Percentiles rank a stretch among this genome's conserved stretches.
Evolutionary conservation across 1,140 invertebrate species (phyloP).

Genomic region (Aricia agestis): DNA sequence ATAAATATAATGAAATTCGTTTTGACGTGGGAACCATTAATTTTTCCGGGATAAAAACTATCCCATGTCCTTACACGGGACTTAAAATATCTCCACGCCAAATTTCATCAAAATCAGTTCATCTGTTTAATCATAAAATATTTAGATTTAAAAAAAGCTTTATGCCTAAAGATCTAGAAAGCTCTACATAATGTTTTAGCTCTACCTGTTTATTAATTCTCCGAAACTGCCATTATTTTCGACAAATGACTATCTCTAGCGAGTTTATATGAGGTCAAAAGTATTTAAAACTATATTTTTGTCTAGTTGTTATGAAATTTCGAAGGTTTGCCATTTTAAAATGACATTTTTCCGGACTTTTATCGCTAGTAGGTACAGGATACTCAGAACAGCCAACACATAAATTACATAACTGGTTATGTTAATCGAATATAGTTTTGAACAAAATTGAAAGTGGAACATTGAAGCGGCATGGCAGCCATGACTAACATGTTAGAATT

Average conservation of each 20-base stretch:
- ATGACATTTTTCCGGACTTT: not conserved
- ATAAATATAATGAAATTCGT: no score
- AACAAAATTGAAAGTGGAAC: conserved; percentile 14
- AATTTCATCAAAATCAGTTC: no score
- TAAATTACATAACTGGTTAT: not conserved
- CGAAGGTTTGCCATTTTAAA: not conserved
- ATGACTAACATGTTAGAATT: conserved; percentile 2
- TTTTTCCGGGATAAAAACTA: no score
- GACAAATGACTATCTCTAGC: not conserved
- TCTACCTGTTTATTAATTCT: not conserved
- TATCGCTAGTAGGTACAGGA: not conserved
- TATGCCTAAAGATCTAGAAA: not conserved
- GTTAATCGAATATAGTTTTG: conserved; percentile 1
- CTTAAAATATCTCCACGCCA: no score
- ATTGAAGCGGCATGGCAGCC: not conserved
- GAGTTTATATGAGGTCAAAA: not conserved
- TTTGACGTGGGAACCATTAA: no score
- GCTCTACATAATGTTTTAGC: not conserved
- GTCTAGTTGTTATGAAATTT: not conserved
- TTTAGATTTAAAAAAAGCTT: no score
- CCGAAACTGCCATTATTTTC: not conserved
- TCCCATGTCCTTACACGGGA: no score
- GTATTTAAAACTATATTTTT: not conserved
- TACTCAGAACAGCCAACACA: not conserved
- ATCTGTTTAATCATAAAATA: no score